Base-by-base conservation (phyloP, 2,113 vertebrate genomes). In the Sinocyclocheilus anshuiensis region DNA sequence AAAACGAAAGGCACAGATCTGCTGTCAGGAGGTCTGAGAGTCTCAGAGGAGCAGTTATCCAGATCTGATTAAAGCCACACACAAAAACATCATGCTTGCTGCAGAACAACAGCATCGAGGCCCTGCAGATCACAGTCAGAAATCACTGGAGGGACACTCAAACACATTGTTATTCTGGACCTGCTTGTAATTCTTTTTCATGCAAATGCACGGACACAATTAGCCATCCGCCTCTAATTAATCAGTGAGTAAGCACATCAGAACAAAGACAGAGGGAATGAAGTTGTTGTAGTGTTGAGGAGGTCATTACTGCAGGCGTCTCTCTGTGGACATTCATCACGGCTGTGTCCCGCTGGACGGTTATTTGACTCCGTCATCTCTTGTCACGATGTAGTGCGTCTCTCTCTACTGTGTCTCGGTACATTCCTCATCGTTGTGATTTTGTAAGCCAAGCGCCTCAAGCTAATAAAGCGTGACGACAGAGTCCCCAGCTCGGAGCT, bases 21-120 rank as follows among this genome's bases (percentile, higher is more conserved):
- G 65, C 65, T 3, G 65, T 67, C 12, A 6, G 53, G 12, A 65
- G 11, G 61, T 63, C n/a, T 65, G n/a, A 13, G 29, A 33, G 50
- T 1, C 76, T 1, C 36, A 71, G 24, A 83, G 89, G 92, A 84
- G 87, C 89, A 86, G 92, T 92, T 90, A 93, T 84, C 88, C 89
- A 84, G 83, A 63, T 33, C 77, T 13, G 50, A 50, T 67, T 77
- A 72, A 72, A 69, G 55, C 24, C 50, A 74, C 63, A 42, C 26
- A 16, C 24, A 33, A 4, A 24, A 75, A 26, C 33, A 22, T 24
- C 13, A 11, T 20, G 7, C 39, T 16, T n/a, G n/a, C 8, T n/a
- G 71, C 59, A 67, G 57, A 13, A 39, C 55, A 42, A 77, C 42
- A 55, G 12, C 13, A 12, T 15, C 15, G 22, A 50, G 8, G 29